Conservation (phyloP, 92 coral and sea anemone genomes). For the Pocillopora meandrina region DNA sequence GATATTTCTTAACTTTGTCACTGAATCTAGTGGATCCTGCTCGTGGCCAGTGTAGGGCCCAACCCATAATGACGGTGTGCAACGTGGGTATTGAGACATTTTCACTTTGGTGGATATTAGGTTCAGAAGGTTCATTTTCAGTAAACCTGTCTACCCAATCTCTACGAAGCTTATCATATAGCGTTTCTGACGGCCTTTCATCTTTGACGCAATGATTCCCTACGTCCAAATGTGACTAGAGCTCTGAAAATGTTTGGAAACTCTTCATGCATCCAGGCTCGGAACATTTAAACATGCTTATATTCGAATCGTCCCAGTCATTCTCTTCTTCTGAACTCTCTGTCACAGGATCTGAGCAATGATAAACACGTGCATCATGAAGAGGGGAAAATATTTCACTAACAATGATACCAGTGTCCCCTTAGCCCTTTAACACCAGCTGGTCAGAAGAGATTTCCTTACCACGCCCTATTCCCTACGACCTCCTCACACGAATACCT, state of each 20-base stretch:
- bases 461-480: constrained; percentile 51
- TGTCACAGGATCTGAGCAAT: constrained; percentile 18
- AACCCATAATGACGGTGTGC: constrained; percentile 53
- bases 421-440: constrained; percentile 40
- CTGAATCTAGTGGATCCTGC: constrained; percentile 51
- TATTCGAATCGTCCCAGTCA: constrained; percentile 2
- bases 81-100: constrained; percentile 2
- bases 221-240: constrained; percentile 43
- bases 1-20: constrained; percentile 44
- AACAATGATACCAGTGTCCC: constrained; percentile 30
- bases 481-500: constrained; percentile 60
- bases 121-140: constrained; percentile 18
- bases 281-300: constrained; percentile 53
- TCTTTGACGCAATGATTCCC: constrained; percentile 36
- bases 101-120: not conserved
- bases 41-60: constrained; percentile 63
- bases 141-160: constrained; percentile 55
- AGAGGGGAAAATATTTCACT: constrained; percentile 15
- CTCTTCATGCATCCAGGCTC: constrained; percentile 46
- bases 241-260: constrained; percentile 47
- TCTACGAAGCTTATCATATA: constrained; percentile 39
- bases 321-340: constrained; percentile 9
- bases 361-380: constrained; percentile 25
- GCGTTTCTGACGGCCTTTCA: constrained; percentile 35
- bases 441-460: constrained; percentile 38